phyloP scores from a whole-genome alignment of 2,797 vertebrate genomes.

The Trachops cirrhosus region DNA sequence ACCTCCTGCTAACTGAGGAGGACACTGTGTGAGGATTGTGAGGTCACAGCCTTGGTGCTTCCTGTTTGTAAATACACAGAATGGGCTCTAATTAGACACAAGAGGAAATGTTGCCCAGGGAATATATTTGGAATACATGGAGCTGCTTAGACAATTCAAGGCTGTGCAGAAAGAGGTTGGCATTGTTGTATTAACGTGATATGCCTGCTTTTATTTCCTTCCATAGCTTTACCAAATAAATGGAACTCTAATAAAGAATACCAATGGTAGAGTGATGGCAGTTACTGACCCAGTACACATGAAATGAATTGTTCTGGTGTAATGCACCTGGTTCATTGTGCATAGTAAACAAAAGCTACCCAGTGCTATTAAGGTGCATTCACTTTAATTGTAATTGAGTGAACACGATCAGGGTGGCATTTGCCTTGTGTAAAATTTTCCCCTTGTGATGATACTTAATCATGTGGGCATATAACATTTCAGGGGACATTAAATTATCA shows the following conservation, averaged over 20 bases:
- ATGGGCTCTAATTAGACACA: conserved; percentile 78
- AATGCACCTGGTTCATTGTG: conserved; percentile 16
- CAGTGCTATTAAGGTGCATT: background rate
- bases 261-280: background rate
- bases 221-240: background rate
- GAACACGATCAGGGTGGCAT: background rate
- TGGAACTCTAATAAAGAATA: conserved; percentile 61
- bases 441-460: background rate
- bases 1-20: conserved; percentile 70
- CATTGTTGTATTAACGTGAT: background rate
- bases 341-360: background rate
- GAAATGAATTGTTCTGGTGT: background rate
- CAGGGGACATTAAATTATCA: conserved; percentile 27
- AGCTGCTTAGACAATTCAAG: conserved; percentile 71
- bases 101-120: conserved; percentile 77
- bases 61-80: conserved; percentile 83
- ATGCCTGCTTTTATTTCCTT: conserved; percentile 62
- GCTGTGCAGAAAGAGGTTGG: conserved; percentile 59
- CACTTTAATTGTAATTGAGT: background rate
- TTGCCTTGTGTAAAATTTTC: background rate
- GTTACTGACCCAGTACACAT: background rate
- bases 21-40: conserved; percentile 43
- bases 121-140: conserved; percentile 74
- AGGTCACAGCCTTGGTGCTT: conserved; percentile 74
- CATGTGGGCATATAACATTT: conserved; percentile 38